Evolutionary conservation across 2,797 vertebrate genomes (phyloP).

Genomic region (Jordanella pulchra): DNA sequence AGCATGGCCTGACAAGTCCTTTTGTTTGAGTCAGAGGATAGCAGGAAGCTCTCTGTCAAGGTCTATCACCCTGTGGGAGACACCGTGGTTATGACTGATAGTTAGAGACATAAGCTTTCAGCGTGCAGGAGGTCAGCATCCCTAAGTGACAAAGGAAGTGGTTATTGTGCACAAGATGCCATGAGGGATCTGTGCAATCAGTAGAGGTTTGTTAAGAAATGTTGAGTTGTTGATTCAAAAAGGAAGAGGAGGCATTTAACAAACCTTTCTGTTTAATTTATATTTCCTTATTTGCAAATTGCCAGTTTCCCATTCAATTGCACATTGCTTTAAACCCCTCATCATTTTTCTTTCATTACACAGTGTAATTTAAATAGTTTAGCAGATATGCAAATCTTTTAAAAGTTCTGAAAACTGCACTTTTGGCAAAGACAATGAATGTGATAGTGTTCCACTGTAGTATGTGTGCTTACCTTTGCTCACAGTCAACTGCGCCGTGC

Average conservation of each 20-base stretch:
- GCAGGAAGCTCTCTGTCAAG: conserved; percentile 41
- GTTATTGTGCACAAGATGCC: conserved; percentile 17
- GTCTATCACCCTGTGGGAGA: conserved; percentile 49
- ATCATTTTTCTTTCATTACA: conserved; percentile 35
- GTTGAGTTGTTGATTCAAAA: conserved; percentile 18
- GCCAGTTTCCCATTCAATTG: conserved; percentile 4
- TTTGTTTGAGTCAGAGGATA: conserved; percentile 49
- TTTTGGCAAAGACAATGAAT: conserved; percentile 34
- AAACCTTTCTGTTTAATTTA: conserved; percentile 16
- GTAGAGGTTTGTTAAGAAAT: conserved; percentile 21
- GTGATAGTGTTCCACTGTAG: neutral
- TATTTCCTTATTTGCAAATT: conserved; percentile 15
- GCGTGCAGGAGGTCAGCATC: conserved; percentile 26
- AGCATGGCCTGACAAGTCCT: conserved; percentile 38
- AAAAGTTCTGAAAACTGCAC: conserved; percentile 39
- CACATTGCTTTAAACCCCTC: conserved; percentile 14
- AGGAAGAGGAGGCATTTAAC: conserved; percentile 9
- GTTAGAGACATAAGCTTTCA: conserved; percentile 42
- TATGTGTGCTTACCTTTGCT: conserved; percentile 12
- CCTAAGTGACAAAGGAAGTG: conserved; percentile 17
- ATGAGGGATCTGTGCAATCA: conserved; percentile 5
- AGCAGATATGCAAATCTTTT: conserved; percentile 43
- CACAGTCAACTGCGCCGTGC: conserved; percentile 2
- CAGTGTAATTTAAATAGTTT: conserved; percentile 36
- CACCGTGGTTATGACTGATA: conserved; percentile 45